These are phyloP conservation scores for Drosophila ficusphila DNA, from an alignment of 1,140 invertebrate genomes.

Conservation along the genomic window DNA sequence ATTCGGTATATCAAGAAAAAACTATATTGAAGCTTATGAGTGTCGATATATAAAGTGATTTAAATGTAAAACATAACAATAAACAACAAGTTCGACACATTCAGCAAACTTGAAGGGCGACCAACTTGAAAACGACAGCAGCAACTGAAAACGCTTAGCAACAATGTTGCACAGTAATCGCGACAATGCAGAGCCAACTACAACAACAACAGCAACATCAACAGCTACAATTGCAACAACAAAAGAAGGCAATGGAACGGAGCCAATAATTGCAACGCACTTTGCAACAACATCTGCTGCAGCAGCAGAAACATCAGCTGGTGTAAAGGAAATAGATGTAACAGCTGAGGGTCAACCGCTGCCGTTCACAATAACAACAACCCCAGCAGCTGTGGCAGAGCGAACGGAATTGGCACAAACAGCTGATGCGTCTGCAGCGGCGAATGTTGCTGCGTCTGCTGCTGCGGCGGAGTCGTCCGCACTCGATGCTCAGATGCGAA, in stretches of 20 bases:
- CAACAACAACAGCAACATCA: constrained; percentile 43
- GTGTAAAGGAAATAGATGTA: constrained; percentile 50
- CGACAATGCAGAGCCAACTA: constrained; percentile 41
- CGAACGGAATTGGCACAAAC: constrained; percentile 45
- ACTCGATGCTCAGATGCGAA: constrained; percentile 75
- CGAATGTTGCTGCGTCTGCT: neutral
- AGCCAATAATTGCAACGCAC: constrained; percentile 53
- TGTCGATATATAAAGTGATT: constrained; percentile 28
- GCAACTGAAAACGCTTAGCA: constrained; percentile 44
- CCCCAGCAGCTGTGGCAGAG: constrained; percentile 44
- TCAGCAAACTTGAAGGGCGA: constrained; percentile 33
- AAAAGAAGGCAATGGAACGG: constrained; percentile 41
- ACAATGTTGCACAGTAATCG: constrained; percentile 70
- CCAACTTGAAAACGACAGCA: constrained; percentile 29
- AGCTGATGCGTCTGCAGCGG: constrained; percentile 46
- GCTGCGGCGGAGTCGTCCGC: constrained; percentile 28
- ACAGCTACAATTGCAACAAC: constrained; percentile 27
- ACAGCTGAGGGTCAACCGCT: constrained; percentile 27
- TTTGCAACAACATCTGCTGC: constrained; percentile 39
- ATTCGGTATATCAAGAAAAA: neutral
- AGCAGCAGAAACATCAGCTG: constrained; percentile 9
- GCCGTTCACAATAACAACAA: constrained; percentile 42
- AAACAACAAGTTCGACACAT: constrained; percentile 16
- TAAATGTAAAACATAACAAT: constrained; percentile 33
- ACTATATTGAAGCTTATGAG: neutral